Base-by-base conservation (phyloP, 2,113 vertebrate genomes). In the Silurus glanis region DNA sequence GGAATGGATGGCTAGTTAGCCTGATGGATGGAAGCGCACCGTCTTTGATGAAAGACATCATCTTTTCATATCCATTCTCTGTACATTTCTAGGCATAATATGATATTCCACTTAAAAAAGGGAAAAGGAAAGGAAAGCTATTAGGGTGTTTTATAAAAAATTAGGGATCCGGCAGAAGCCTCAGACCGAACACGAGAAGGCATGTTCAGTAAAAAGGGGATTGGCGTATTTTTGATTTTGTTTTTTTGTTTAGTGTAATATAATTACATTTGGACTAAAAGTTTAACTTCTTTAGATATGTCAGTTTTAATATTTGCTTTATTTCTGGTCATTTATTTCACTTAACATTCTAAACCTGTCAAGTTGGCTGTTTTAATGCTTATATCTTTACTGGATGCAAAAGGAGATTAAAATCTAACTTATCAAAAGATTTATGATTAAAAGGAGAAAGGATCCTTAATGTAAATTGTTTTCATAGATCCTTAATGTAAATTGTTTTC, bases 1-100 rank as follows among this genome's bases (percentile, higher is more conserved):
- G 89, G 92, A 92, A 95, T 91, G 92, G 94, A 95, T 94, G 91
- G 89, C 88, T 93, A 92, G 79, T 92, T 94, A 89, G 88, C 81
- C 86, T 90, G 89, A 92, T 87, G 74, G 86, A 90, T 89, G 79
- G 89, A 92, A 83, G 91, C 76, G 88, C 87, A 74, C 69, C 87
- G 80, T 88, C 91, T 91, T 91, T 93, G 92, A 94, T 92, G 89
- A 92, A 94, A 94, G 91, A 88, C 88, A 86, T 88, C 83, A 86
- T 92, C 87, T 92, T 94, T 92, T 92, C 85, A 92, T 94, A 93
- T 92, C 91, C 78, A 91, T 89, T 90, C 90, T 89, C 84, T 55
- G 80, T 83, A 83, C 86, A 91, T 93, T 75, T 78, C 80, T 56
- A 86, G 84, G 62, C 84, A 82, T 88, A 86, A 88, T 90, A 82